Base-by-base conservation (phyloP, 2,888 invertebrate species). In the Achlya flavicornis region DNA sequence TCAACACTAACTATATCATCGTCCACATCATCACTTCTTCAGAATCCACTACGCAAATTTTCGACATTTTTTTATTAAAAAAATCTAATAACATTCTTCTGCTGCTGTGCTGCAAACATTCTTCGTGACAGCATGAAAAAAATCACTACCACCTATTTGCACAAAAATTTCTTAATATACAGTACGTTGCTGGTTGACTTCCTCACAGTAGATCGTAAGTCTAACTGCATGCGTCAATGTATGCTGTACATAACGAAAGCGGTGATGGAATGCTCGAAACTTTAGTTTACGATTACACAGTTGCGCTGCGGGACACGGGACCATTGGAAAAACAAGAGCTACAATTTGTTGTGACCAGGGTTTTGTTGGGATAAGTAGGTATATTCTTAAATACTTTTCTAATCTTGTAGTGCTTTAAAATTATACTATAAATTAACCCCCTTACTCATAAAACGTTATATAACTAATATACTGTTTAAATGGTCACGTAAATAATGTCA, bases 251-350 rank as follows among this genome's bases (percentile, higher is more conserved):
- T 61, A 57, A 61, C 53, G 69, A 66, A 67, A 70, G 64, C 65
- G 63, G 58, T 69, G 65, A 66, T 67, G 68, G 64, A 64, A 70
- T 72, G 70, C 71, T 70, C 71, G 73, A 69, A 67, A 70, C 65
- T 68, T 63, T 69, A 66, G 78, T 85, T 84, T 86, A 83, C 81
- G 81, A 81, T 79, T 85, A 77, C 76, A 73, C 73, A 77, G 77
- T 69, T 76, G 81, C 90, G 70, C 90, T 74, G 84, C 90, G 83
- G 90, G 91, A 89, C 80, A 80, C 84, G 81, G 83, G 76, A 19
- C 78, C 75, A 79, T 80, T 82, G 77, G 83, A 85, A 88, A 87
- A 90, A 89, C 86, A 88, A 87, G 87, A 88, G 86, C 86, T 86
- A 72, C 65, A 63, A 61, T 67, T n/a, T 84, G 79, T 70, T 72